A percentile compares a stretch with the other conserved stretches of the same genome.
These are phyloP conservation scores for Coranthus polyacanthus DNA, from an alignment of 2,797 vertebrate genomes.

Conservation along the genomic window DNA sequence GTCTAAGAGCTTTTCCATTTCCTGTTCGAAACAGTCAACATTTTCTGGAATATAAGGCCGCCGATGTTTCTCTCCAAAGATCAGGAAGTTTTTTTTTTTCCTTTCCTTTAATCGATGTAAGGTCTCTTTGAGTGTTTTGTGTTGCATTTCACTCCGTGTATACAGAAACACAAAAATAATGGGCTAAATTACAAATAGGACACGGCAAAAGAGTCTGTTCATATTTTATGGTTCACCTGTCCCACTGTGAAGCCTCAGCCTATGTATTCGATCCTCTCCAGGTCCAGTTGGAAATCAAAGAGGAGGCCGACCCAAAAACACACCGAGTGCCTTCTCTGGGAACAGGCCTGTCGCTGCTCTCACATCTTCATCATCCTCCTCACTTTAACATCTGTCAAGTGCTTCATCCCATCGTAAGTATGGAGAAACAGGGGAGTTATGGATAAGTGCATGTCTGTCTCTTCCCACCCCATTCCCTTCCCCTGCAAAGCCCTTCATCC, in stretches of 20 bases:
- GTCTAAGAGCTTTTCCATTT: slow-evolving; percentile 60
- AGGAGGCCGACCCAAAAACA: slow-evolving; percentile 11
- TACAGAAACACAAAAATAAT: slow-evolving; percentile 74
- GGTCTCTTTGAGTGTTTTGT: slow-evolving; percentile 54
- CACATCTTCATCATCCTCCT: slow-evolving; percentile 37
- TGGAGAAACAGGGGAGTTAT: slow-evolving; percentile 42
- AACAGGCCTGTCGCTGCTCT: slow-evolving; percentile 35
- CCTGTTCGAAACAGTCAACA: slow-evolving; percentile 53
- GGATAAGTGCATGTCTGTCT: slow-evolving; percentile 55
- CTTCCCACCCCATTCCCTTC: slow-evolving; percentile 31
- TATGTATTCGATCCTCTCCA: slow-evolving; percentile 26
- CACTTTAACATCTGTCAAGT: slow-evolving; percentile 47
- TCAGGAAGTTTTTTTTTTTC: slow-evolving; percentile 26
- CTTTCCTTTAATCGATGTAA: slow-evolving; percentile 49
- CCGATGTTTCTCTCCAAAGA: slow-evolving; percentile 58
- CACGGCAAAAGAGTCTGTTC: slow-evolving; percentile 62
- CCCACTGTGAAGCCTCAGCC: slow-evolving; percentile 32
- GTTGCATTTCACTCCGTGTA: slow-evolving; percentile 50
- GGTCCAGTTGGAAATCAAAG: slow-evolving; percentile 50
- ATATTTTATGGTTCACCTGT: slow-evolving; percentile 48
- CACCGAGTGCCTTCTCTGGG: slow-evolving; percentile 22
- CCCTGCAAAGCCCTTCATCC: slow-evolving; percentile 10
- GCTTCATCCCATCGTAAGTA: slow-evolving; percentile 49
- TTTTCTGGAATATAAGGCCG: slow-evolving; percentile 74
- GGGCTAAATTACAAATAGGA: slow-evolving; percentile 65